Evolutionary conservation across 2,113 vertebrate species (phyloP).

Genomic region (Podocnemis expansa): DNA sequence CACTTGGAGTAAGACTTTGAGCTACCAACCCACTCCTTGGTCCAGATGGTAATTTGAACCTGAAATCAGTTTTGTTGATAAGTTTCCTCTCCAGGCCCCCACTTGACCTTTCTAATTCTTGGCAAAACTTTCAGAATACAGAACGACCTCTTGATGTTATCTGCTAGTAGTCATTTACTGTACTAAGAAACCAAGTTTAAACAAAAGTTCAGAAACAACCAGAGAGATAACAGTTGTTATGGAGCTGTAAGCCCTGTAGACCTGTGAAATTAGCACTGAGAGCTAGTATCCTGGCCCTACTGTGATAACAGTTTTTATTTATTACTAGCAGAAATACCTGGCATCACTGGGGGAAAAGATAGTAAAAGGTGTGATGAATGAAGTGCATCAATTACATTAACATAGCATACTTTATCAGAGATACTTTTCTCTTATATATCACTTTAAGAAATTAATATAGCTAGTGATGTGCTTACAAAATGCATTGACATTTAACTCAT

Average conservation of each 20-base stretch:
- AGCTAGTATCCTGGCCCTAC: accelerated
- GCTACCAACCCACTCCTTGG: constrained; percentile 21
- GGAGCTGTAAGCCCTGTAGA: neutral
- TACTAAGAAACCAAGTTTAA: neutral
- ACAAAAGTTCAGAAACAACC: neutral
- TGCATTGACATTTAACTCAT: too few relatives aligned
- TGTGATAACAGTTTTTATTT: neutral
- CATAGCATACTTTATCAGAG: too few relatives aligned
- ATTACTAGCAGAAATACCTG: too few relatives aligned
- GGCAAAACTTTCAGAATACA: constrained; percentile 45
- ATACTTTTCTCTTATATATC: too few relatives aligned
- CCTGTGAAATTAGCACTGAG: neutral
- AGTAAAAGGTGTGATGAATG: too few relatives aligned
- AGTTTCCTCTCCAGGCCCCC: neutral
- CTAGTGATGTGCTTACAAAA: too few relatives aligned
- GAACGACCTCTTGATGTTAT: constrained; percentile 43
- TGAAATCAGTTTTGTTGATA: constrained; percentile 44
- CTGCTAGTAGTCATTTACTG: constrained; percentile 35
- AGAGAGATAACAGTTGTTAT: neutral
- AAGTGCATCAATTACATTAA: too few relatives aligned
- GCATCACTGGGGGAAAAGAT: too few relatives aligned
- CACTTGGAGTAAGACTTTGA: constrained; percentile 48
- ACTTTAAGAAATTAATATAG: too few relatives aligned
- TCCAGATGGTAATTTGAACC: constrained; percentile 39
- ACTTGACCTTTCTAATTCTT: constrained; percentile 56